Base-by-base conservation (phyloP, 2,888 invertebrate species). In the Gastrophysa polygoni region DNA sequence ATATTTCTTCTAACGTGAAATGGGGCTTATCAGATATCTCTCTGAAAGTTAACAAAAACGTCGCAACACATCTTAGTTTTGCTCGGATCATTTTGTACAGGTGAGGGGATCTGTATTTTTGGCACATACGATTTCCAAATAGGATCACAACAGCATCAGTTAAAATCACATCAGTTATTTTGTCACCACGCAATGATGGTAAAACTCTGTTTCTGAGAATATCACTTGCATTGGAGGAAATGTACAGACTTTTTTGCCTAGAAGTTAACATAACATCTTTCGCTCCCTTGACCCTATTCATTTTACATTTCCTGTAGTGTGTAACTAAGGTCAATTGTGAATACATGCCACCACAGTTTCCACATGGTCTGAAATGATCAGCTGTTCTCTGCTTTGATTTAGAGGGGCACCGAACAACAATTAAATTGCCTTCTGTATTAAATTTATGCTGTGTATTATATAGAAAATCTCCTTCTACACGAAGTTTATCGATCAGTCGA, bases 91-190 rank as follows among this genome's bases (percentile, higher is more conserved):
- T 59, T 16, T 59, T 59, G 18, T 52, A 38, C 29, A 59, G 49
- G 47, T 59, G 59, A 16, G 54, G 59, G 24, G 52, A 59, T 32
- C 54, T 16, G 54, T 59, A 59, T 48, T 59, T 59, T 34, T 59
- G 54, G 14, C 38, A 48, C 24, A 58, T 24, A 17, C 50, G n/a
- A 38, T 58, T 58, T 50, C 58, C 58, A 58, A 58, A 58, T 32
- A 50, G 51, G 51, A 58, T 51, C 17, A 51, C 51, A 16, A 58
- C 24, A 38, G 43, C 58, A 21, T 58, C n/a, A n/a, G n/a, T n/a
- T n/a, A n/a, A n/a, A n/a, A n/a, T n/a, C n/a, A n/a, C n/a, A n/a
- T n/a, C n/a, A 50, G 7, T 24, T 14, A 51, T 20, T 14, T 51
- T 44, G 44, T 58, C 28, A 50, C 17, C 16, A n/a, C 46, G 43